A percentile compares a stretch with the other conserved stretches of the same genome.
Conservation (phyloP, 2,888 invertebrate genomes). For the Keiferia lycopersicella region DNA sequence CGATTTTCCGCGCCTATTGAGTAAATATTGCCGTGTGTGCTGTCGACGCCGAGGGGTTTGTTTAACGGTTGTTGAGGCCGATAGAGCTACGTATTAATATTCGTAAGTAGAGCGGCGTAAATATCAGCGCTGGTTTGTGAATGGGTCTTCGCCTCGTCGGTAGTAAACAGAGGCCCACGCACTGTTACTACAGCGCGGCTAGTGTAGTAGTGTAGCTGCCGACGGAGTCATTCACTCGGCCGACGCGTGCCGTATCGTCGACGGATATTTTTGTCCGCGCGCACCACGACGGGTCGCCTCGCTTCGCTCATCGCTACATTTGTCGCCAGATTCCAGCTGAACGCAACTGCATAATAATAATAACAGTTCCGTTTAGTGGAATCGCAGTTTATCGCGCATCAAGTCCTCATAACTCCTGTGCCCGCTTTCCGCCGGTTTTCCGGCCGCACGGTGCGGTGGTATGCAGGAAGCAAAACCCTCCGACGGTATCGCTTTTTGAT, state of each 20-base stretch:
- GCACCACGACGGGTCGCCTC: background rate
- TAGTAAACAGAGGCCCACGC: slow-evolving; percentile 22
- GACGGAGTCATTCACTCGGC: slow-evolving; percentile 18
- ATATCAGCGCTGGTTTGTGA: slow-evolving; percentile 19
- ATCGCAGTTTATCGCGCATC: background rate
- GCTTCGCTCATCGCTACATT: background rate
- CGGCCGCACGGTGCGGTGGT: background rate
- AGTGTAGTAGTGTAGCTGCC: slow-evolving; percentile 14
- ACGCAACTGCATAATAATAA: background rate
- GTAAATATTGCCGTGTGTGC: slow-evolving; percentile 13
- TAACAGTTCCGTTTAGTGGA: background rate
- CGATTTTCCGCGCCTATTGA: slow-evolving; percentile 16
- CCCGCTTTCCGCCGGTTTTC: background rate
- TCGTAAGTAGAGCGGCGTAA: background rate
- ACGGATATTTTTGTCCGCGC: slow-evolving; percentile 7
- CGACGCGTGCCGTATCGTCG: slow-evolving; percentile 14
- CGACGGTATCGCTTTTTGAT: slow-evolving; percentile 35
- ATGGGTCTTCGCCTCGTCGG: slow-evolving; percentile 13
- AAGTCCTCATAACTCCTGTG: background rate
- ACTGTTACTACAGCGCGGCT: background rate
- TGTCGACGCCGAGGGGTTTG: background rate
- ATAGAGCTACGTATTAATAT: background rate
- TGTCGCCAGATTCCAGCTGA: background rate
- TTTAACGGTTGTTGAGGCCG: background rate
- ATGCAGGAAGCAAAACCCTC: slow-evolving; percentile 16